phyloP scores from a whole-genome alignment of 2,888 invertebrate species.

The Cataglyphis rosenhaueri region DNA sequence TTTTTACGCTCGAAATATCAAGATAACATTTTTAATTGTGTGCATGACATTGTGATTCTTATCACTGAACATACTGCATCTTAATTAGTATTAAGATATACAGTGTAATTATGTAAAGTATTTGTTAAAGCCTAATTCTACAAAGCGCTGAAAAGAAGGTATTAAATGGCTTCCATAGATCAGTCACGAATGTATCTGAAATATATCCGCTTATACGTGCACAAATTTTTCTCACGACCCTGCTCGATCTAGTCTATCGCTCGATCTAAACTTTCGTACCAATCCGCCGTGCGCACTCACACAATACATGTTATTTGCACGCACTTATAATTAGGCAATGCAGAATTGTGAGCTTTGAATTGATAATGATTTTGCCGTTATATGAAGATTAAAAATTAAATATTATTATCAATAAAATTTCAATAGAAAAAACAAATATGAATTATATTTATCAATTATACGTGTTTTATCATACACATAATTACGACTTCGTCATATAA shows the following conservation, averaged over 20 bases:
- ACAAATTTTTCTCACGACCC: conserved; percentile 63
- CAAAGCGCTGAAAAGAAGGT: not conserved
- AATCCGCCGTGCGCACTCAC: conserved; percentile 44
- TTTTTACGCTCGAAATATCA: not conserved
- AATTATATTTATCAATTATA: no score
- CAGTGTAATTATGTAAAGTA: not conserved
- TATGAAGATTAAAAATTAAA: not conserved
- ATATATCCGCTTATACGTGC: conserved; percentile 43
- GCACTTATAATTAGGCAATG: conserved; percentile 69
- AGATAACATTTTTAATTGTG: not conserved
- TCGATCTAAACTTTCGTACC: conserved; percentile 40
- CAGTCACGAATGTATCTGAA: conserved; percentile 21
- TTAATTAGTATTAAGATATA: conserved; percentile 9
- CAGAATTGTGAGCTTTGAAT: conserved; percentile 18
- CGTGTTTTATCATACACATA: no score
- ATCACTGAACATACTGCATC: not conserved
- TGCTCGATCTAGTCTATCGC: conserved; percentile 48
- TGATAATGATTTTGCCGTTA: not conserved
- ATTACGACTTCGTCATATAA: not conserved
- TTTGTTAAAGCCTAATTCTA: not conserved
- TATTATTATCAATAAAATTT: not conserved
- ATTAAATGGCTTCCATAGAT: conserved; percentile 1
- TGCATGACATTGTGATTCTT: not conserved
- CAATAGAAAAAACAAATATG: not conserved
- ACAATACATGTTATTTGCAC: conserved; percentile 63